Evolutionary conservation across 2,797 vertebrate genomes (phyloP), one percentile per base, ranked within the genome.

Genomic region (Triplophysa yarkandensis): DNA sequence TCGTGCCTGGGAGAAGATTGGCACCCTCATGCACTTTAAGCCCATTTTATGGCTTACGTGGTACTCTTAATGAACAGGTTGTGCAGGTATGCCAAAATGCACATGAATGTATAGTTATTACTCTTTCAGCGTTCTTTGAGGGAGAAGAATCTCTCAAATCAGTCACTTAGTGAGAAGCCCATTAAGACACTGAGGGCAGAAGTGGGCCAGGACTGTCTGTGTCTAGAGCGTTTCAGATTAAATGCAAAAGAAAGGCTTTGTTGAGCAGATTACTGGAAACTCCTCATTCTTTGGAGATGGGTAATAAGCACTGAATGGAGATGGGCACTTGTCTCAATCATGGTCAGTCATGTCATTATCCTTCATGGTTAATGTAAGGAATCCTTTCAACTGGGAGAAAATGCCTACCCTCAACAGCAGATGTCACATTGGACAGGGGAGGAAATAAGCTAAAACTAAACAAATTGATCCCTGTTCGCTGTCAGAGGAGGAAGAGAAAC

Each of bases 221-320:
- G 74, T 72, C 68, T 68, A 68, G 78, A 63, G 52, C 58, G 48
- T 32, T 52, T 23, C 48, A 83, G 81, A 82, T 84, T 83, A 82
- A 81, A 72, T 68, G 76, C 73, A 78, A 82, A 83, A 84, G 76
- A 77, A 79, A 54, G 80, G 66, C 82, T 83, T 83, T 83, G 83
- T 82, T 85, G 84, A 86, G 79, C 23, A 83, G 82, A 82, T 83
- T 82, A 81, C 57, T 71, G 55, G 77, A 84, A 84, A 83, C 77
- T 80, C 66, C 69, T 79, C 76, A 81, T 83, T 79, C 79, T 27
- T 54, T 77, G 68, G 72, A 79, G 71, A 78, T 64, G 74, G 60
- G 57, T 74, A 83, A 81, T 82, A 78, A 78, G 68, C 23, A 71
- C 30, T 36, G 19, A 36, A 25, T 25, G 44, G 68, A 36, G 50